phyloP scores from a whole-genome alignment of 1,140 invertebrate genomes.

The Drosophila simulans region DNA sequence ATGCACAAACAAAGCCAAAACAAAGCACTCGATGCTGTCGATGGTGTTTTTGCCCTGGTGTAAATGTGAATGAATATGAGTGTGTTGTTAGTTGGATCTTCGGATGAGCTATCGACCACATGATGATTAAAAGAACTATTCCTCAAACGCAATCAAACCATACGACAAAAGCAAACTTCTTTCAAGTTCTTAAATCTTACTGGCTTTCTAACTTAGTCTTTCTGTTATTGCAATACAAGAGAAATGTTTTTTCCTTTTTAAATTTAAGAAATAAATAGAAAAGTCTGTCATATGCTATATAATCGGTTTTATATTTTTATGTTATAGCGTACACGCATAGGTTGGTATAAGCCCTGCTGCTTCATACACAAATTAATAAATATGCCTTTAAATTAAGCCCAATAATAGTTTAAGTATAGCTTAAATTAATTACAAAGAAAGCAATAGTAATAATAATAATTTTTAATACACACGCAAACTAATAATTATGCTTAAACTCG shows the following conservation, averaged over 20 bases:
- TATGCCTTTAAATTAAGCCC: slow-evolving; percentile 67
- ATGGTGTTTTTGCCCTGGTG: slow-evolving; percentile 23
- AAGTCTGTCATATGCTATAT: slow-evolving; percentile 8
- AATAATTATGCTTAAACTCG: slow-evolving; percentile 33
- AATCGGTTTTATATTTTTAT: slow-evolving; percentile 26
- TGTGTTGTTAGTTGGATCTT: slow-evolving; percentile 23
- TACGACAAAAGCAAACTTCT: not conserved
- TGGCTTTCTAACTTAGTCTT: slow-evolving; percentile 33
- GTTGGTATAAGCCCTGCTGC: slow-evolving; percentile 31
- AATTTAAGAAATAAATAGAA: slow-evolving; percentile 31
- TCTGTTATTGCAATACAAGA: not conserved
- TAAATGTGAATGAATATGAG: slow-evolving; percentile 6
- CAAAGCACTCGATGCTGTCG: slow-evolving; percentile 28
- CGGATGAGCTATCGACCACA: slow-evolving; percentile 29
- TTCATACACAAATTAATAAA: slow-evolving; percentile 61
- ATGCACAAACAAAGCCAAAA: slow-evolving; percentile 47
- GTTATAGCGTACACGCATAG: slow-evolving; percentile 33
- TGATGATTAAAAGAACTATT: slow-evolving; percentile 3
- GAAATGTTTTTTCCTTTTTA: slow-evolving; percentile 13
- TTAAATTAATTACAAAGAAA: slow-evolving; percentile 60
- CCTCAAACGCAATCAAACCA: not conserved
- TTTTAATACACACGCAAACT: slow-evolving; percentile 52
- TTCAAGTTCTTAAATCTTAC: slow-evolving; percentile 1
- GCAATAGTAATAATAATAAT: slow-evolving; percentile 45
- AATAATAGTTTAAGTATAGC: slow-evolving; percentile 48